Evolutionary conservation across 2,797 vertebrate genomes (phyloP), one percentile per base, ranked within the genome.

Genomic region (Garrulus glandarius): DNA sequence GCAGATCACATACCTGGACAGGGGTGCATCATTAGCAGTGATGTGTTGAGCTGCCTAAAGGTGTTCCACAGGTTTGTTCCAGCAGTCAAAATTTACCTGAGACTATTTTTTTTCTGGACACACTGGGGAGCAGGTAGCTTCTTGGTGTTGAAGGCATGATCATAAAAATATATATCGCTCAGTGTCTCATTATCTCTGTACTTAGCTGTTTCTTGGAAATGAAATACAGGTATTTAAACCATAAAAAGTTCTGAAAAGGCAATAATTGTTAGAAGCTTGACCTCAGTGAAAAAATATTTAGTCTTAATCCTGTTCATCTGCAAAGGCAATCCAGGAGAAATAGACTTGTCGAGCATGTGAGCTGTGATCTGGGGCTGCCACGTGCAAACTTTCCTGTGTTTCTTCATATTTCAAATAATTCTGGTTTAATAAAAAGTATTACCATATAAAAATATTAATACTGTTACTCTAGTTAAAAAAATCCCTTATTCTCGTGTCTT

Each of bases 401-500:
- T 85, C 50, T 52, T 59, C 1, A 0, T 49, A 15, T 64, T 69
- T 61, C 16, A 74, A 32, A 50, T 17, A 4, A 37, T 53, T 55
- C 8, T 64, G 23, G 23, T 68, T 75, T 78, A 27, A 46, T 63
- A 57, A 11, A 74, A 63, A 37, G 3, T 57, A 68, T 47, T 49
- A 10, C 6, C 10, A n/a, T 20, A 41, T n/a, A 20, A 44, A 77
- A 64, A 52, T 36, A 46, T 36, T n/a, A 63, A 18, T 52, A 57
- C 3, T 14, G 7, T 57, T 47, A 44, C 7, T 63, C 17, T 56
- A 56, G 44, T 64, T 59, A 2, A 60, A 76, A 82, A 36, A 47
- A 23, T 1, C 2, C 4, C 4, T 67, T 37, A 1, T 70, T 37
- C 39, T 59, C 1, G 0, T 60, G 19, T 4, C 9, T 52, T 68